These are phyloP conservation scores for Lepidocolaptes lacrymiger DNA, from an alignment of 2,797 vertebrate genomes.

Conservation along the genomic window DNA sequence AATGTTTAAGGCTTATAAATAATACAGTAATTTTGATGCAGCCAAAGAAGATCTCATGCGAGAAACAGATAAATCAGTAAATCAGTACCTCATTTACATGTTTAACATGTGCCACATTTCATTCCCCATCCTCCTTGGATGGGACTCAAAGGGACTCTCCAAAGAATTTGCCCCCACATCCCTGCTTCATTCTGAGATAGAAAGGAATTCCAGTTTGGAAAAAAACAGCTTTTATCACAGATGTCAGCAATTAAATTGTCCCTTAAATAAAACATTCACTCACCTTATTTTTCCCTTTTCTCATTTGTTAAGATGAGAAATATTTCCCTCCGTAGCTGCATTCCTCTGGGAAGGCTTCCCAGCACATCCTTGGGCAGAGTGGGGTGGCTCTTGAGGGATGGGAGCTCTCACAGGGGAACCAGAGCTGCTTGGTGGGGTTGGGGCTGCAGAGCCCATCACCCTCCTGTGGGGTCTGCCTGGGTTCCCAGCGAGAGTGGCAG, in stretches of 20 bases:
- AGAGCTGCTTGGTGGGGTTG: not conserved
- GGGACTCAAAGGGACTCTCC: conserved; percentile 47
- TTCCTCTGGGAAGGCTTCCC: not conserved
- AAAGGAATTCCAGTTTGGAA: conserved; percentile 31
- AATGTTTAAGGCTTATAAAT: conserved; percentile 74
- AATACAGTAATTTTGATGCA: conserved; percentile 56
- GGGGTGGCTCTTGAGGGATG: fast-evolving
- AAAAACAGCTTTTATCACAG: conserved; percentile 36
- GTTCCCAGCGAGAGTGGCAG: not conserved
- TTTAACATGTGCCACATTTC: conserved; percentile 69
- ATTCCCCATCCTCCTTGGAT: conserved; percentile 57
- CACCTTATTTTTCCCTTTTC: conserved; percentile 50
- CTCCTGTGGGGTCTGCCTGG: fast-evolving
- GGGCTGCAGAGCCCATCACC: not conserved
- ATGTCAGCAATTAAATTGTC: conserved; percentile 66
- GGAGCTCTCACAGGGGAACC: fast-evolving
- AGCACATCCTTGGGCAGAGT: not conserved
- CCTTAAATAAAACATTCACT: conserved; percentile 12
- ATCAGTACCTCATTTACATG: conserved; percentile 65
- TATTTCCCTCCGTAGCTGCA: not conserved
- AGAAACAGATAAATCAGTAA: conserved; percentile 65
- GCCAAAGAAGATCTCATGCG: conserved; percentile 68
- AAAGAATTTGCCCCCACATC: conserved; percentile 59
- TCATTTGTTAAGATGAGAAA: not conserved
- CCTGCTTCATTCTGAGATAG: conserved; percentile 40